These are phyloP conservation scores for Mormyrus hasselquistii DNA, from an alignment of 2,797 vertebrate species.

Conservation along the genomic window DNA sequence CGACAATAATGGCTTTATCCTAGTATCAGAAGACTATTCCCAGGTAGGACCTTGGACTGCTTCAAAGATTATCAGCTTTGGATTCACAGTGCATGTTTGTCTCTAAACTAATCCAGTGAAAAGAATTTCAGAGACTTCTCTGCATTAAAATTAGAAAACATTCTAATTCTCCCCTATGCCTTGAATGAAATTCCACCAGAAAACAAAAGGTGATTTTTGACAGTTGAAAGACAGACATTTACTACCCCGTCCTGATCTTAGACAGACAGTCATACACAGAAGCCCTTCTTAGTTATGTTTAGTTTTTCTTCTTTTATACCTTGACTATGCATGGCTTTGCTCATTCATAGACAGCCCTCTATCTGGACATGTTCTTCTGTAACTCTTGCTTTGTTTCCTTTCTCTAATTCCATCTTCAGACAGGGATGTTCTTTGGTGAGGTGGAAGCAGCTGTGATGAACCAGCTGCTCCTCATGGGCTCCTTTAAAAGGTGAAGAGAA, in stretches of 20 bases:
- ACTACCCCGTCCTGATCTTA: not conserved
- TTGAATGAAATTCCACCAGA: not conserved
- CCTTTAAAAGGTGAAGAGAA: conserved; percentile 70
- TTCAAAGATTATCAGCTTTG: not conserved
- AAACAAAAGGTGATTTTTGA: not conserved
- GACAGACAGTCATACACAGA: not conserved
- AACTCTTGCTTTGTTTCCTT: not conserved
- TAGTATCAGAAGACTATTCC: conserved; percentile 85
- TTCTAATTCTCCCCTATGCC: not conserved
- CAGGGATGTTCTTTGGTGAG: conserved; percentile 72
- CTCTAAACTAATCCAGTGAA: not conserved
- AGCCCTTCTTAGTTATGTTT: not conserved
- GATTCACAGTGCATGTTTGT: not conserved
- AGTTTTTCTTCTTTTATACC: not conserved
- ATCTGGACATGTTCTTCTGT: not conserved
- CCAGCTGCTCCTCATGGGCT: conserved; percentile 72
- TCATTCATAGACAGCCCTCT: not conserved
- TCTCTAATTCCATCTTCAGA: conserved; percentile 42
- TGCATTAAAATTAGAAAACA: not conserved
- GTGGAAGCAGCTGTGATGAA: conserved; percentile 75
- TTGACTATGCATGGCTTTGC: not conserved
- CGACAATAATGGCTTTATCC: conserved; percentile 96
- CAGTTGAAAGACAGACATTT: not conserved
- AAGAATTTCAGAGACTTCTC: not conserved
- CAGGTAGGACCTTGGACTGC: conserved; percentile 62